These are phyloP conservation scores for Hirtodrosophila confusa DNA, from an alignment of 2,888 invertebrate species.

Conservation along the genomic window DNA sequence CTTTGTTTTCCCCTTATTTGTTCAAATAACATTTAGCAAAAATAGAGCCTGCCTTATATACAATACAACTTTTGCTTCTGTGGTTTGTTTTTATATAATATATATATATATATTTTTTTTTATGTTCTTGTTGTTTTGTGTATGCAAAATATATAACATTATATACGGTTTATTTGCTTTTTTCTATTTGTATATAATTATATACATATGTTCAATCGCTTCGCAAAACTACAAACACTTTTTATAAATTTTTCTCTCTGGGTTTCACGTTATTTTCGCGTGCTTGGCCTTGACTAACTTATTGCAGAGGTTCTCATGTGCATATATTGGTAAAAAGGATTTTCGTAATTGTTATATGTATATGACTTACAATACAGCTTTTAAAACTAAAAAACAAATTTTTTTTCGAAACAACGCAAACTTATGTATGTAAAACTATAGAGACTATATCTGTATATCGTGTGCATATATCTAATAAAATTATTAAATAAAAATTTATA, in stretches of 20 bases:
- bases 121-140: constrained; percentile 40
- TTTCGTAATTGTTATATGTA: constrained; percentile 50
- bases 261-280: constrained; percentile 27
- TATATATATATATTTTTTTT: constrained; percentile 16
- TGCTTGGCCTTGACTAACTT: constrained; percentile 74
- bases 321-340: constrained; percentile 59
- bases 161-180: constrained; percentile 43
- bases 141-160: constrained; percentile 72
- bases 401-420: constrained; percentile 74
- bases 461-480: constrained; percentile 54
- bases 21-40: constrained; percentile 81
- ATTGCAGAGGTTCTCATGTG: constrained; percentile 71
- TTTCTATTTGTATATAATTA: constrained; percentile 44
- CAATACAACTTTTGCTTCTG: constrained; percentile 70
- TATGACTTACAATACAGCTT: constrained; percentile 60
- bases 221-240: constrained; percentile 61
- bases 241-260: constrained; percentile 39
- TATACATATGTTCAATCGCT: constrained; percentile 47
- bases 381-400: constrained; percentile 78
- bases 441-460: constrained; percentile 52
- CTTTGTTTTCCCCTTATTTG: constrained; percentile 73
- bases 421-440: constrained; percentile 63
- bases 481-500: constrained; percentile 48
- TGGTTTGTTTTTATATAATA: constrained; percentile 21
- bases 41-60: constrained; percentile 77